Base-by-base conservation (phyloP, 2,888 invertebrate genomes). In the Parapristionchus giblindavisi region DNA sequence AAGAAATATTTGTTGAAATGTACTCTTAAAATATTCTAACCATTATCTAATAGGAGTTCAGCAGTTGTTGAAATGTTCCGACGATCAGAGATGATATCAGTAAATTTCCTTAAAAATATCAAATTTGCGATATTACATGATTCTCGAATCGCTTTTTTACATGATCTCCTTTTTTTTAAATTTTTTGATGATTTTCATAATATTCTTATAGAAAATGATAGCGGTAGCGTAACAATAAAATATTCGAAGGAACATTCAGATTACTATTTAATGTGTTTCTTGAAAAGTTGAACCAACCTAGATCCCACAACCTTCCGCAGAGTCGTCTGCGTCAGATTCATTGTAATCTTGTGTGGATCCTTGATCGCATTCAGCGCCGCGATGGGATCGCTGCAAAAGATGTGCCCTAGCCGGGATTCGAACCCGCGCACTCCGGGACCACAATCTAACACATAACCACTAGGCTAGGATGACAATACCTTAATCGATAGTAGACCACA, bases 261-360 rank as follows among this genome's bases (percentile, higher is more conserved):
- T n/a, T n/a, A n/a, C n/a, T n/a, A n/a, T n/a, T n/a, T n/a, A n/a
- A n/a, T n/a, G n/a, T n/a, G n/a, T n/a, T n/a, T n/a, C n/a, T 11
- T 14, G 4, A 56, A 27, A 56, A 56, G 32, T 27, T 3, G 56
- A 4, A 14, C 17, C 11, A 24, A 66, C 66, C 81, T 82, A 65
- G 79, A 73, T 36, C 78, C 78, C 14, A 85, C 82, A 34, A 84
- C 81, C 76, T 87, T 88, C n/a, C 87, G 54, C 40, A 88, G 79
- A 21, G 86, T 85, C 5, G 88, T 88, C 65, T 88, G 88, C 6
- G 88, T 86, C n/a, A 89, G 81, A 65, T 88, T 85, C 14, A 85
- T 79, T 5, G 89, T 89, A 21, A 87, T 87, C 48, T 83, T 75
- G 56, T 85, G 84, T 40, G 88, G 88, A 76, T 88, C 87, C 61